These are phyloP conservation scores for Lamellibrachia luymesi DNA, from an alignment of 1,140 invertebrate species.

Conservation along the genomic window DNA sequence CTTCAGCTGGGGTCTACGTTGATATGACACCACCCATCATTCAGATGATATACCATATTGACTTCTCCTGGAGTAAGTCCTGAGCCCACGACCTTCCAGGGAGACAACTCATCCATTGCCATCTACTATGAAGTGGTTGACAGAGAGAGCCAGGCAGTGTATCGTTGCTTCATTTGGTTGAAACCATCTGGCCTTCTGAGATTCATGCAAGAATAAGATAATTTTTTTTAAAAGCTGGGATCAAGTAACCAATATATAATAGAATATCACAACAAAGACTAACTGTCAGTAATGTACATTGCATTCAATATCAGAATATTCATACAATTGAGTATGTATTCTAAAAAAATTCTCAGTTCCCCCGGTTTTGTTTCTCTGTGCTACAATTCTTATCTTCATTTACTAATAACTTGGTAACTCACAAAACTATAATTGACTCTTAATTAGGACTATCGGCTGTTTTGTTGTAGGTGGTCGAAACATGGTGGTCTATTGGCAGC, in stretches of 20 bases:
- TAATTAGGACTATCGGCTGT: background rate
- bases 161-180: background rate
- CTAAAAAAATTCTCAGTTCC: background rate
- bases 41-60: background rate
- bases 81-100: constrained; percentile 12
- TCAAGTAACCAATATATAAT: background rate
- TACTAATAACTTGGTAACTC: no score
- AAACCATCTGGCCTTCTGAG: no score
- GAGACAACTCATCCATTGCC: background rate
- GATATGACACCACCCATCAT: constrained; percentile 5
- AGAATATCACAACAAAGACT: background rate
- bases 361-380: no score
- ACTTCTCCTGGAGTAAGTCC: background rate
- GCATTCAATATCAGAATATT: background rate
- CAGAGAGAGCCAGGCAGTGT: background rate
- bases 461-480: background rate
- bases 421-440: no score
- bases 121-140: constrained; percentile 17
- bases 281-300: background rate
- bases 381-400: no score
- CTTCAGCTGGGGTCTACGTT: background rate
- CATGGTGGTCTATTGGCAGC: background rate
- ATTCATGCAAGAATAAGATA: background rate
- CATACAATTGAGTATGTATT: background rate
- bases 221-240: background rate